phyloP scores from a whole-genome alignment of 2,113 vertebrate species.

The Equus przewalskii region DNA sequence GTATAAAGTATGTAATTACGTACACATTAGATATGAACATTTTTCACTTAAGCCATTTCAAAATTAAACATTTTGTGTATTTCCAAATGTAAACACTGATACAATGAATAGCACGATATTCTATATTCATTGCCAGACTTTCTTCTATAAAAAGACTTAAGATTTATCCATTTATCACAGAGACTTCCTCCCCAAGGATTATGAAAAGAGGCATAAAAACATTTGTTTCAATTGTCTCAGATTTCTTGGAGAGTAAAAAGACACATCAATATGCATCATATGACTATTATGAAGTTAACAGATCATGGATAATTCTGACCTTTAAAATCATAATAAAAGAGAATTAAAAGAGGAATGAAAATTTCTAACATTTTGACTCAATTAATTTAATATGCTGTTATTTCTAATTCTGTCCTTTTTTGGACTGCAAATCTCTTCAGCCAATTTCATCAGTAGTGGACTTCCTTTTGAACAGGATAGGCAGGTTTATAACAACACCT shows the following conservation, averaged over 20 bases:
- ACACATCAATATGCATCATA: constrained; percentile 13
- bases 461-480: not conserved
- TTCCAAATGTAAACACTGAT: constrained; percentile 40
- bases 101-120: not conserved
- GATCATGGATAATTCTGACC: not conserved
- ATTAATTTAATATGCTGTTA: constrained; percentile 29
- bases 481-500: not conserved
- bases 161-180: constrained; percentile 9
- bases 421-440: not conserved
- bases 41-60: constrained; percentile 14
- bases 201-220: not conserved
- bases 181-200: constrained; percentile 44
- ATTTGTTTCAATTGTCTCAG: constrained; percentile 42
- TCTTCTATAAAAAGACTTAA: constrained; percentile 47
- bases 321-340: constrained; percentile 56
- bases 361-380: constrained; percentile 43
- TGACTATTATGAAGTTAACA: constrained; percentile 39
- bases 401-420: constrained; percentile 53
- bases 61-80: constrained; percentile 4
- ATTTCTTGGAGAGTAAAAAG: constrained; percentile 14
- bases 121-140: constrained; percentile 47
- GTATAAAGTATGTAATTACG: not conserved
- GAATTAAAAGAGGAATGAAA: constrained; percentile 35
- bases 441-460: not conserved
- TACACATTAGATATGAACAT: not conserved